A percentile compares a stretch with the other conserved stretches of the same genome.
Conservation (phyloP, 2,113 vertebrate species). For the Calyptomena viridis region DNA sequence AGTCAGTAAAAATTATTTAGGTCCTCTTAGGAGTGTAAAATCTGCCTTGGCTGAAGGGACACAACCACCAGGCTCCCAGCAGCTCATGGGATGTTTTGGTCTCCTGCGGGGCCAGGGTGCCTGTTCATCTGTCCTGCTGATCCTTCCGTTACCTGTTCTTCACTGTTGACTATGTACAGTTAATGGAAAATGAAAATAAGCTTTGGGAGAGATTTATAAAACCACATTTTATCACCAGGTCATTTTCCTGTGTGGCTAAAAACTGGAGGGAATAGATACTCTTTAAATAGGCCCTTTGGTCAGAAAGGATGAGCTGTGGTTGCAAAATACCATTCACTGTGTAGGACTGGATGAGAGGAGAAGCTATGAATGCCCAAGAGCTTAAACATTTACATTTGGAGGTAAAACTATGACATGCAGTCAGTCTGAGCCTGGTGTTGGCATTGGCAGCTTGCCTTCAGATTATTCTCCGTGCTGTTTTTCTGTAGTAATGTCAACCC, state of each 20-base stretch:
- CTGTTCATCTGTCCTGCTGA: neutral
- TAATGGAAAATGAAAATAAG: neutral
- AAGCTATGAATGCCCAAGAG: neutral
- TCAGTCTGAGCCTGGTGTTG: neutral
- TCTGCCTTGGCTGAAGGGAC: neutral
- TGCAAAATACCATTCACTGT: neutral
- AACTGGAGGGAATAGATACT: neutral
- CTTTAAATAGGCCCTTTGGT: neutral
- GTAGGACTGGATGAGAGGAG: neutral
- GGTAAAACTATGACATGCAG: neutral
- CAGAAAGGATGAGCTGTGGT: neutral
- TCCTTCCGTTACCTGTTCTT: neutral
- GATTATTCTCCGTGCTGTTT: neutral
- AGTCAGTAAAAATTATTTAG: neutral
- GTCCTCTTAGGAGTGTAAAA: neutral
- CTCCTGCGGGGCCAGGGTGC: neutral
- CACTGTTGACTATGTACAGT: neutral
- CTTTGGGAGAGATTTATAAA: neutral
- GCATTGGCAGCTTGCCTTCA: neutral
- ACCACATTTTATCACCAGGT: neutral
- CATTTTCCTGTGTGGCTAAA: neutral
- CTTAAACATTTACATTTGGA: neutral
- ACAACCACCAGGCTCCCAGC: neutral
- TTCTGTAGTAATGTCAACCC: neutral
- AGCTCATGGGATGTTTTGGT: rapidly evolving